A percentile compares a stretch with the other conserved stretches of the same genome.
Evolutionary conservation across 2,113 vertebrate genomes (phyloP).

Genomic region (Ictalurus punctatus): DNA sequence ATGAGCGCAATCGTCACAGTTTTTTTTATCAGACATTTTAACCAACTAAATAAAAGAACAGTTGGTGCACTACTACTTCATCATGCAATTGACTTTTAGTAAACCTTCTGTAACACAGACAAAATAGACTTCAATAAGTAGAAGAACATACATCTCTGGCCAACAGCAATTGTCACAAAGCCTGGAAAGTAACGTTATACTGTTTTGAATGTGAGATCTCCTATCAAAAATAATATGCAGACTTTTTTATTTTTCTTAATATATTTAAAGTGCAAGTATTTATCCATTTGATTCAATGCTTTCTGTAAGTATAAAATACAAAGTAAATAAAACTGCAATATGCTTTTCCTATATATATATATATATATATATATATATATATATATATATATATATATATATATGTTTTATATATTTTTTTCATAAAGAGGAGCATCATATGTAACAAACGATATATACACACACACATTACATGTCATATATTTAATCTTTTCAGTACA

Average conservation of each 20-base stretch:
- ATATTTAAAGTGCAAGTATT: constrained; percentile 84
- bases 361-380: constrained; percentile 38
- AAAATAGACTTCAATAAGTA: constrained; percentile 81
- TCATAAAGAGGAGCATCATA: constrained; percentile 77
- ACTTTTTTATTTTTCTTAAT: constrained; percentile 76
- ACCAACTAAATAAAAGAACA: constrained; percentile 73
- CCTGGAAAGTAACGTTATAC: constrained; percentile 73
- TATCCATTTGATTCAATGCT: constrained; percentile 81
- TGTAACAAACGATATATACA: constrained; percentile 72
- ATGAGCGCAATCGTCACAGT: constrained; percentile 78
- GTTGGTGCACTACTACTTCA: constrained; percentile 77
- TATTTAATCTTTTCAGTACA: constrained; percentile 78
- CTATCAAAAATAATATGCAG: constrained; percentile 86
- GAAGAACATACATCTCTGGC: constrained; percentile 77
- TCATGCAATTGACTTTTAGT: constrained; percentile 82
- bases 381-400: constrained; percentile 70
- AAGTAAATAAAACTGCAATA: constrained; percentile 77
- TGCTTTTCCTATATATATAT: constrained; percentile 69
- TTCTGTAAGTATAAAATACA: constrained; percentile 83
- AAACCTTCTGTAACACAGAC: constrained; percentile 81
- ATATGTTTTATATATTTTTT: constrained; percentile 67
- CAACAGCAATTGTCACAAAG: constrained; percentile 79
- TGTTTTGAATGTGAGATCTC: constrained; percentile 78
- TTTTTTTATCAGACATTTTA: constrained; percentile 72
- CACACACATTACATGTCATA: constrained; percentile 73